phyloP scores from a whole-genome alignment of 2,113 vertebrate species.

The Percopsis transmontana region DNA sequence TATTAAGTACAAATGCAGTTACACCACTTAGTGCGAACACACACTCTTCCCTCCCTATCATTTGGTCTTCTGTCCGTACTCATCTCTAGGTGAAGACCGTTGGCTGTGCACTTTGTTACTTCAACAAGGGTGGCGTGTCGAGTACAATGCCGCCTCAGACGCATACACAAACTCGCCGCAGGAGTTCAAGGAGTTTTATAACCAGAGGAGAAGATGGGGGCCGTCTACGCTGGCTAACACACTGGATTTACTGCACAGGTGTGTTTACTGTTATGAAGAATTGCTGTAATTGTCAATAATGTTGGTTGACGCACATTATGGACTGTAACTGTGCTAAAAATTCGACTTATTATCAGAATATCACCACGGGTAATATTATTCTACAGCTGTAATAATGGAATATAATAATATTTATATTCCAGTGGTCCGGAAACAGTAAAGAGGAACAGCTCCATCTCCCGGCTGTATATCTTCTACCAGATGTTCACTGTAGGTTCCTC shows the following conservation, averaged over 20 bases:
- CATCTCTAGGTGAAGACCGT: conserved; percentile 80
- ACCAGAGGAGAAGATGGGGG: conserved; percentile 83
- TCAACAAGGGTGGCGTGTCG: conserved; percentile 83
- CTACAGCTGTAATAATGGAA: not conserved
- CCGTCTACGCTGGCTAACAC: conserved; percentile 84
- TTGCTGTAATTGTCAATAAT: not conserved
- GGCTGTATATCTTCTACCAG: conserved; percentile 81
- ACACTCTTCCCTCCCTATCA: not conserved
- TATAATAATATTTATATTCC: conserved; percentile 17
- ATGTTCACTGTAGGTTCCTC: conserved; percentile 81
- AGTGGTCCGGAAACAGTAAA: conserved; percentile 75
- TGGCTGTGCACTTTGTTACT: conserved; percentile 83
- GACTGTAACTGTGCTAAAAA: no score
- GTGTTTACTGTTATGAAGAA: not conserved
- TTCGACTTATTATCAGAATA: not conserved
- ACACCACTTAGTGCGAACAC: not conserved
- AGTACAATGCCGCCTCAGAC: conserved; percentile 84
- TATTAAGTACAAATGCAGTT: not conserved
- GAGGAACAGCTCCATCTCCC: conserved; percentile 80
- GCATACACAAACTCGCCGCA: conserved; percentile 84
- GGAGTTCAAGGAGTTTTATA: conserved; percentile 85
- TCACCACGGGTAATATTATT: not conserved
- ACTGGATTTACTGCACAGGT: conserved; percentile 79
- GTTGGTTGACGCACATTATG: not conserved
- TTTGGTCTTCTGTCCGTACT: not conserved